Evolutionary conservation across 2,888 invertebrate species (phyloP).

Genomic region (Eugnorisma glareosa): DNA sequence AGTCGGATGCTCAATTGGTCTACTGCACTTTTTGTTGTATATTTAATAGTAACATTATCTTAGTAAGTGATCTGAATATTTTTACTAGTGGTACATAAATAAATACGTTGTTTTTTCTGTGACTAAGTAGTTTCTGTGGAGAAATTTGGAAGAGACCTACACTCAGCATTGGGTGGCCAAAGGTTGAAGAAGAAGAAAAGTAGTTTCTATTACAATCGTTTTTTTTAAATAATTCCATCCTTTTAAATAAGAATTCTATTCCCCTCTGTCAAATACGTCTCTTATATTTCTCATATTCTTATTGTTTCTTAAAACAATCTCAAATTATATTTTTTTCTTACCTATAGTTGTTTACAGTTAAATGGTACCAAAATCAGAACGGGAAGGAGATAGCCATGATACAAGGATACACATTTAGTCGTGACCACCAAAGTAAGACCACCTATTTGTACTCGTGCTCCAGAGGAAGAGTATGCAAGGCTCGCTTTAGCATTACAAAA

Average conservation of each 20-base stretch:
- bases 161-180: too few relatives aligned
- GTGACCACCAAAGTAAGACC: neutral
- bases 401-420: constrained; percentile 1
- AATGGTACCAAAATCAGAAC: neutral
- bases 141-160: neutral
- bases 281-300: neutral
- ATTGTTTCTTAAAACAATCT: neutral
- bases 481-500: neutral
- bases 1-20: neutral
- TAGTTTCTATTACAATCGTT: neutral
- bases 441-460: neutral
- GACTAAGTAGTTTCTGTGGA: neutral
- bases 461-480: neutral
- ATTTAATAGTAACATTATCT: neutral
- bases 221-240: neutral
- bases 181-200: neutral
- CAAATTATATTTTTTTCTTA: neutral
- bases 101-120: neutral
- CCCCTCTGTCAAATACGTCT: neutral
- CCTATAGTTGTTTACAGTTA: neutral
- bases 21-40: neutral
- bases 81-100: neutral
- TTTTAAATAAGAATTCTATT: neutral
- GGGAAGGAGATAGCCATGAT: neutral
- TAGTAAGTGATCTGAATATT: neutral